A percentile compares a stretch with the other conserved stretches of the same genome.
These are phyloP conservation scores for Spea multiplicata DNA, from an alignment of 2,113 vertebrate genomes.

Conservation along the genomic window DNA sequence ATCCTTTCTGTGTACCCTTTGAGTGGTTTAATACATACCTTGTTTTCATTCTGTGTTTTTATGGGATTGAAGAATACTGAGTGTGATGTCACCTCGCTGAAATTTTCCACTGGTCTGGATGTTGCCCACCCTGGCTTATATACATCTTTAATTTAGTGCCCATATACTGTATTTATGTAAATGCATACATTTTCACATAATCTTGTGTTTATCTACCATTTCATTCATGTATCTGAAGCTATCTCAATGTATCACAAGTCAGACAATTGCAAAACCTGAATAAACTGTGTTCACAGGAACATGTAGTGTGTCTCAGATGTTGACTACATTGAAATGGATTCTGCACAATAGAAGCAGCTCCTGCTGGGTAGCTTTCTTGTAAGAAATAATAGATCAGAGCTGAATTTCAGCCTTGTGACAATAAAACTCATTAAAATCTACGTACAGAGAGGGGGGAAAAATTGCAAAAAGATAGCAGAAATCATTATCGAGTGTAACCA, in stretches of 20 bases:
- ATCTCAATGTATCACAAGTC: slow-evolving; percentile 22
- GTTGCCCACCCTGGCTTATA: too few species aligned
- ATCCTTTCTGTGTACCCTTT: too few species aligned
- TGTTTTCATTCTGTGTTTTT: too few species aligned
- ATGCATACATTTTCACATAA: background rate
- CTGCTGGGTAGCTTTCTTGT: slow-evolving; percentile 40
- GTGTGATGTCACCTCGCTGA: too few species aligned
- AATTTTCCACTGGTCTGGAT: too few species aligned
- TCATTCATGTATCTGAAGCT: slow-evolving; percentile 7
- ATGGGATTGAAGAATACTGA: too few species aligned
- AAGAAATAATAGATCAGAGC: slow-evolving; percentile 44
- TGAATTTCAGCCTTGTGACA: slow-evolving; percentile 31
- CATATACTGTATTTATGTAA: slow-evolving; percentile 10
- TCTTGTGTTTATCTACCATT: background rate
- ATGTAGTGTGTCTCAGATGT: slow-evolving; percentile 28
- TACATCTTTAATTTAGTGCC: background rate
- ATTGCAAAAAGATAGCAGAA: slow-evolving; percentile 43
- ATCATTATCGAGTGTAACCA: slow-evolving; percentile 38
- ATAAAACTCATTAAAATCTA: slow-evolving; percentile 43
- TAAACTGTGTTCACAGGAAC: slow-evolving; percentile 17
- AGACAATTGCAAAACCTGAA: slow-evolving; percentile 30
- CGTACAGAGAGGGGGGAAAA: slow-evolving; percentile 36
- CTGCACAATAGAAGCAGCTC: slow-evolving; percentile 43
- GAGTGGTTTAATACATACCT: too few species aligned
- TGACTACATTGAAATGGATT: slow-evolving; percentile 45